phyloP scores from a whole-genome alignment of 2,113 vertebrate species.

The Megatriorchis doriae region DNA sequence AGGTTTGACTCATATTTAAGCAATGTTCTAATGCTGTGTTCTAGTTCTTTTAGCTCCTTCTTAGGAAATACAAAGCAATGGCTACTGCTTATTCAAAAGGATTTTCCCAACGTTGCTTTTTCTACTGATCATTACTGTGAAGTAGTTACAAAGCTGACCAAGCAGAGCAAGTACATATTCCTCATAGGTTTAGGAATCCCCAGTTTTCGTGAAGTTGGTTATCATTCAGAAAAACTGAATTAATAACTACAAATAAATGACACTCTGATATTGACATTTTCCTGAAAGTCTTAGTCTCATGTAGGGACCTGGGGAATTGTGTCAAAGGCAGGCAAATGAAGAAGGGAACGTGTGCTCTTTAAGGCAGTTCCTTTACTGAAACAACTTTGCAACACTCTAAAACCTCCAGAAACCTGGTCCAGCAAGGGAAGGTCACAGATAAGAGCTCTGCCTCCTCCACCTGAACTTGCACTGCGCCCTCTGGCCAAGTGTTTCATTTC shows the following conservation, averaged over 20 bases:
- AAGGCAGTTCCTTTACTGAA: not conserved
- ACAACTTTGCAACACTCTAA: not conserved
- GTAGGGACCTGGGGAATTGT: not conserved
- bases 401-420: not conserved
- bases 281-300: not conserved
- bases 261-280: not conserved
- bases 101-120: not conserved
- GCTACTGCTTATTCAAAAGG: not conserved
- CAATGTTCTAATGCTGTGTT: not conserved
- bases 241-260: not conserved
- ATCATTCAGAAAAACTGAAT: not conserved
- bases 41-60: not conserved
- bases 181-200: not conserved
- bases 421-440: not conserved
- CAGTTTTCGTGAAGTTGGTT: not conserved
- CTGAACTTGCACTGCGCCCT: accelerated
- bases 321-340: not conserved
- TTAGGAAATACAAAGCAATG: not conserved
- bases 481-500: not conserved
- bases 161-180: not conserved
- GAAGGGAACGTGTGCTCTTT: not conserved
- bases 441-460: not conserved
- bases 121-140: not conserved
- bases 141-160: not conserved
- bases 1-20: not conserved